A percentile compares a stretch with the other conserved stretches of the same genome.
Evolutionary conservation across 2,113 vertebrate species (phyloP).

Genomic region (Reinhardtius hippoglossoides): DNA sequence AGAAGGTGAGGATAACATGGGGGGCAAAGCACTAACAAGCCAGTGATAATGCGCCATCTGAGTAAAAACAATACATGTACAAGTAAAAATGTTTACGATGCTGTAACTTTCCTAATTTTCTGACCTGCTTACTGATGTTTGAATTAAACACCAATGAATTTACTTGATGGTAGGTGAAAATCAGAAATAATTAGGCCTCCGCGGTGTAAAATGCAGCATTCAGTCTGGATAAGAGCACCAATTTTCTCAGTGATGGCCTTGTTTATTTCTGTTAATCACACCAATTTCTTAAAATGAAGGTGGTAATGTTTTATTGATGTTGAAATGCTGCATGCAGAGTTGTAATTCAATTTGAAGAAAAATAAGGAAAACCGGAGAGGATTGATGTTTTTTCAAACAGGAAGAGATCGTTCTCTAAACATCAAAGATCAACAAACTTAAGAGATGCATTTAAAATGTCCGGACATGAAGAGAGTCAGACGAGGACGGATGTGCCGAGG

Average conservation of each 20-base stretch:
- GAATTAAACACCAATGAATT: constrained; percentile 8
- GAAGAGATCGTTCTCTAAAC: not conserved
- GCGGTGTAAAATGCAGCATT: constrained; percentile 10
- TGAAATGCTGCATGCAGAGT: constrained; percentile 9
- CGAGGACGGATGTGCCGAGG: constrained; percentile 61
- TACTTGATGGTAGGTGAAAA: not conserved
- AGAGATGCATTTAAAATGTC: constrained; percentile 41
- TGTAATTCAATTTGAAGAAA: not conserved
- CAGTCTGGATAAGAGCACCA: constrained; percentile 6
- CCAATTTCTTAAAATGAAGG: constrained; percentile 21
- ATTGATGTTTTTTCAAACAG: not conserved
- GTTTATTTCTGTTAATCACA: constrained; percentile 34
- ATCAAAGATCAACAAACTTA: constrained; percentile 36
- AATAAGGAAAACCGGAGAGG: not conserved
- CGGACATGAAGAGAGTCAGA: constrained; percentile 49
- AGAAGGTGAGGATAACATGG: constrained; percentile 16
- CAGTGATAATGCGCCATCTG: constrained; percentile 26
- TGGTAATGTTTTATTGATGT: constrained; percentile 14
- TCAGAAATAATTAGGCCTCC: constrained; percentile 10
- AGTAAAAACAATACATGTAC: no score
- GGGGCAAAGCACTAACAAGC: constrained; percentile 44
- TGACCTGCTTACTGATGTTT: constrained; percentile 14
- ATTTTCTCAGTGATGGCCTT: constrained; percentile 18
- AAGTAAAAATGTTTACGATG: constrained; percentile 6
- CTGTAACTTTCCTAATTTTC: not conserved